Evolutionary conservation across 92 coral and sea anemone species (phyloP), one percentile per base, ranked within the genome.

Genomic region (Heteractis magnifica): DNA sequence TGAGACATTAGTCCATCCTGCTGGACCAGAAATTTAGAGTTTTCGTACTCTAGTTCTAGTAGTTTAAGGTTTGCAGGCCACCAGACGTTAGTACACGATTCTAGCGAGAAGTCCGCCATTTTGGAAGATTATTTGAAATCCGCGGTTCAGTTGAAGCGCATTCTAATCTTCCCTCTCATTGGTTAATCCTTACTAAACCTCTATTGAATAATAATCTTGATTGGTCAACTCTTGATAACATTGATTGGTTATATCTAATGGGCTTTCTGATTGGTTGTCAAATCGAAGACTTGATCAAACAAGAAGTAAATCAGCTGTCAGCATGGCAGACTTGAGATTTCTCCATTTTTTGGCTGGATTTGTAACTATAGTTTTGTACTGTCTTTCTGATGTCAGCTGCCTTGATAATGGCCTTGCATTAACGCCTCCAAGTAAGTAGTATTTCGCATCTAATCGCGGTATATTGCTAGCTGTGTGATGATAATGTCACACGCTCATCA

Each of bases 351-450:
- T 71, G 9, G 19, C 77, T 15, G 3, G 70, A 19, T 11, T 70
- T 51, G 11, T 49, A 6, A 51, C 18, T 8, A 70, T 83, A 7
- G 7, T 83, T 77, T 83, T 83, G 12, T 71, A 10, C 44, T 51
- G 12, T 41, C 4, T 59, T 51, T 20, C 52, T 72, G 20, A 13
- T 21, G 84, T 81, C n/a, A 52, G 21, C 48, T 87, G 92, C n/a
- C 93, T 94, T 6, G 89, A 94, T 83, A 94, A 94, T 89, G 98
- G 98, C 49, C 65, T 94, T 52, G 95, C 95, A 34, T 78, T 80
- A 52, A 91, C 95, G 4, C 98, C 98, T 44, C 98, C 98, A 85
- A 94, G 98, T 94, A 85, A 89, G 95, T 85, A 23, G 15, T 8
- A 78, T 75, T 4, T 10, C 8, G 52, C 6, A 76, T 81, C 72